Conservation (phyloP, 2,888 invertebrate genomes). For the Acheta domesticus region DNA sequence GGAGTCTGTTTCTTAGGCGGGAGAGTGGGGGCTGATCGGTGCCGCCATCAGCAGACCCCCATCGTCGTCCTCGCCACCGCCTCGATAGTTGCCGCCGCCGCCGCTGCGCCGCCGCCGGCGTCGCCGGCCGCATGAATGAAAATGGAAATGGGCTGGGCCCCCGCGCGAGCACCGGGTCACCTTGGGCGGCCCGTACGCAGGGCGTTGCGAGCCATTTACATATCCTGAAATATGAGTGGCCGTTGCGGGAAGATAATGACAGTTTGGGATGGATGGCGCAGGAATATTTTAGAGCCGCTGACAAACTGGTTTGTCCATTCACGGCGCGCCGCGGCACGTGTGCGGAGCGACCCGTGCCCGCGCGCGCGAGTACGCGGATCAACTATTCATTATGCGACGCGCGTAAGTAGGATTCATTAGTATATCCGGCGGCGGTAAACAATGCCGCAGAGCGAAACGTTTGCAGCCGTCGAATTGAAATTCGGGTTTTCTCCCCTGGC, state of each 20-base stretch:
- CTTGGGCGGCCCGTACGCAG: conserved; percentile 11
- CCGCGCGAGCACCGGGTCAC: background rate
- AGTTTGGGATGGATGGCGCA: conserved; percentile 18
- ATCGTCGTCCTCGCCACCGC: no score
- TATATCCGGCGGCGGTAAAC: background rate
- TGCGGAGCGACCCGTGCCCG: background rate
- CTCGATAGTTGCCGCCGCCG: background rate
- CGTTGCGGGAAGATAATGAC: background rate
- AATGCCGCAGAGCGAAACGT: background rate
- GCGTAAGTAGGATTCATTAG: background rate
- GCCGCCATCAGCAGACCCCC: background rate
- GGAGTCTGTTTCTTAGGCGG: no score
- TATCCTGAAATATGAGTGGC: conserved; percentile 18
- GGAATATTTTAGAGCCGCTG: background rate
- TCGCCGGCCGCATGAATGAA: background rate
- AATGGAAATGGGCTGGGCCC: conserved; percentile 8
- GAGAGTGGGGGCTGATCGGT: no score
- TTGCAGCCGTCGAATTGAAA: background rate
- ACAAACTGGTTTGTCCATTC: background rate
- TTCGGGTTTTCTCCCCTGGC: background rate
- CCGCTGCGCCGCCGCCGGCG: background rate
- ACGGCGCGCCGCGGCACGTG: background rate
- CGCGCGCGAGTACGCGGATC: background rate
- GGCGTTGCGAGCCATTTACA: conserved; percentile 8
- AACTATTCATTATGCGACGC: background rate